Evolutionary conservation across 2,797 vertebrate species (phyloP).

Genomic region (Merluccius polli): DNA sequence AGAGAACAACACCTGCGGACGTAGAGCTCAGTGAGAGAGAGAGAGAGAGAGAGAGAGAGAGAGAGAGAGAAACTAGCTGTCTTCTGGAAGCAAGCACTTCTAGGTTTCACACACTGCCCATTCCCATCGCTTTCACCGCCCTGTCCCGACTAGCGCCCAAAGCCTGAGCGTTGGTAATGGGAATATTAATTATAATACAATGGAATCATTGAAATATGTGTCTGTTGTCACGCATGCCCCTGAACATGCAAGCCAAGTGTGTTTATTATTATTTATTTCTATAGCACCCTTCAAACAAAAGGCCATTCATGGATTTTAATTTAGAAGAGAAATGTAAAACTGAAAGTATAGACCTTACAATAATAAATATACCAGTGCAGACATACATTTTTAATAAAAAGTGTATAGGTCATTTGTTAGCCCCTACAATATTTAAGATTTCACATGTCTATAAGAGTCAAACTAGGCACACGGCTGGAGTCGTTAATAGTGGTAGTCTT

Average conservation of each 20-base stretch:
- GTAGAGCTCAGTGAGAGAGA: background rate
- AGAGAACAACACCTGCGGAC: too few relatives aligned
- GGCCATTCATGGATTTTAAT: background rate
- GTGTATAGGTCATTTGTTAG: background rate
- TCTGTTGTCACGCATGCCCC: background rate
- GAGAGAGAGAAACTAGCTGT: background rate
- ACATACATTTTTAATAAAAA: background rate
- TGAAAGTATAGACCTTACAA: background rate
- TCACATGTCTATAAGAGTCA: background rate
- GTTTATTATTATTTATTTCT: too few relatives aligned
- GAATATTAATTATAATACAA: background rate
- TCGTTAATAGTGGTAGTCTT: background rate
- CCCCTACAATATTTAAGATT: background rate
- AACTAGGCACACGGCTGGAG: background rate
- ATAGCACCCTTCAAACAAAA: background rate
- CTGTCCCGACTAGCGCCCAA: too few relatives aligned
- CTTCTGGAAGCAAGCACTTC: background rate
- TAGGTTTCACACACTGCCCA: background rate
- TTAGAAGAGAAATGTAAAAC: background rate
- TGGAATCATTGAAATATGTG: background rate
- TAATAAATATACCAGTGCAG: background rate
- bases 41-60: background rate
- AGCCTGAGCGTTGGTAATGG: too few relatives aligned
- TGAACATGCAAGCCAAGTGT: too few relatives aligned
- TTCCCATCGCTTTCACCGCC: background rate